Percentiles rank a stretch among this genome's conserved stretches.
Evolutionary conservation across 2,797 vertebrate genomes (phyloP).

Genomic region (Anguilla anguilla): DNA sequence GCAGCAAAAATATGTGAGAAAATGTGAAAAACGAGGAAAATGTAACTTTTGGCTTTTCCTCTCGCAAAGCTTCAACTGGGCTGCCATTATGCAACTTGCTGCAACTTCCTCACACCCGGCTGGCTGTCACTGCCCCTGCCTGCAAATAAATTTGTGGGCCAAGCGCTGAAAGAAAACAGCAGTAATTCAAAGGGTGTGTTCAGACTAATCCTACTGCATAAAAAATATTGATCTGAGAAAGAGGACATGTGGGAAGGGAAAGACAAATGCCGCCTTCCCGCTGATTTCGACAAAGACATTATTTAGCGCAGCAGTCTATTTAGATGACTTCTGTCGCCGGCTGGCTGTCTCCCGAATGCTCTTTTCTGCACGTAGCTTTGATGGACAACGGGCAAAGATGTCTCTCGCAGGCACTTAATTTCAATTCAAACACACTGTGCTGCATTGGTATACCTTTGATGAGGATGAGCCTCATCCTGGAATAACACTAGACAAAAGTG

Average conservation of each 20-base stretch:
- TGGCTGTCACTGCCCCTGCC: neutral
- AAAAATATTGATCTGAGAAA: conserved; percentile 13
- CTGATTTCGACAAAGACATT: conserved; percentile 10
- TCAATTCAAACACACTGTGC: neutral
- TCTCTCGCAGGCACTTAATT: neutral
- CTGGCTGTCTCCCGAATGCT: neutral
- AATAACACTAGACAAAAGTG: neutral
- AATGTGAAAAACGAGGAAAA: no score
- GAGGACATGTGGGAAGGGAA: neutral
- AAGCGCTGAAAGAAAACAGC: neutral
- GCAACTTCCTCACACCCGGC: no score
- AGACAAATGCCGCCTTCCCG: conserved; percentile 21
- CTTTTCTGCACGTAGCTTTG: neutral
- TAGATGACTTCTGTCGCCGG: neutral
- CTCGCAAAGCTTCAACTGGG: neutral
- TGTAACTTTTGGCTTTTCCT: neutral
- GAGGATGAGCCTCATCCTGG: neutral
- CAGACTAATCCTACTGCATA: neutral
- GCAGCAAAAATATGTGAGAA: no score
- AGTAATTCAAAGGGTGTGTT: neutral
- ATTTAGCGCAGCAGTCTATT: conserved; percentile 3
- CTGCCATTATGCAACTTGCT: no score
- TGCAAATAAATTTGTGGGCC: neutral
- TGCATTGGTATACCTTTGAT: neutral
- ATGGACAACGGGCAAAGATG: neutral